Base-by-base conservation (phyloP, 64 coral and sea anemone genomes). In the Pachyseris speciosa region DNA sequence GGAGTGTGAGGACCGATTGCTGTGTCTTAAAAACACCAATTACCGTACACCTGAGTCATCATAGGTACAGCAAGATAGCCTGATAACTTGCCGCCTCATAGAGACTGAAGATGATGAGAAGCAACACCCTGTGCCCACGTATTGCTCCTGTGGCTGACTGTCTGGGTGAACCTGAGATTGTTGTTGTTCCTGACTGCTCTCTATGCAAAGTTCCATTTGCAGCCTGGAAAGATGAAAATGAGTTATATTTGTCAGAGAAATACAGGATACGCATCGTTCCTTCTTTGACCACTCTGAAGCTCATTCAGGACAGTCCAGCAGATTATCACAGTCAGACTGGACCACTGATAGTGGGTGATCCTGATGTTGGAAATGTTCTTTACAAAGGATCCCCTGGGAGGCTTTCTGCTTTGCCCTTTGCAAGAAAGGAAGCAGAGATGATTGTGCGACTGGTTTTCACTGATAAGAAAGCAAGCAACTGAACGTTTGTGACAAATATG, bases 151-250 rank as follows among this genome's bases (percentile, higher is more conserved):
- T 45, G 43, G 70, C 37, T 37, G 33, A 67, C 22, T 58, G 2
- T 26, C 25, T 45, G 17, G 22, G 47, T 13, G 59, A 47, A 70
- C 44, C 39, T 3, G 64, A 86, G 25, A 67, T 86, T 49, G 63
- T 86, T n/a, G 67, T 86, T 69, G 42, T 87, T 34, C 39, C 84
- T 2, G 84, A 70, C 19, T 43, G 64, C 70, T 7, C 84, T 8
- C 33, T 87, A 28, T 43, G 37, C 28, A 68, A 68, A 67, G 83
- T 86, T 44, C 83, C 83, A 49, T 86, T 86, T 86, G 83, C 38
- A 67, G 83, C 83, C 5, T 32, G 67, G 44, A 1, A 67, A 64
- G 83, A 86, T 86, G 64, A 87, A 55, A 51, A 43, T 20, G 67
- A 26, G 20, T 25, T 29, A 43, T 87, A 73, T 53, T 67, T 87